A percentile compares a stretch with the other conserved stretches of the same genome.
These are phyloP conservation scores for Holothuria glaberrima DNA, from an alignment of 35 echinoderm and acorn worm genomes.

Conservation along the genomic window DNA sequence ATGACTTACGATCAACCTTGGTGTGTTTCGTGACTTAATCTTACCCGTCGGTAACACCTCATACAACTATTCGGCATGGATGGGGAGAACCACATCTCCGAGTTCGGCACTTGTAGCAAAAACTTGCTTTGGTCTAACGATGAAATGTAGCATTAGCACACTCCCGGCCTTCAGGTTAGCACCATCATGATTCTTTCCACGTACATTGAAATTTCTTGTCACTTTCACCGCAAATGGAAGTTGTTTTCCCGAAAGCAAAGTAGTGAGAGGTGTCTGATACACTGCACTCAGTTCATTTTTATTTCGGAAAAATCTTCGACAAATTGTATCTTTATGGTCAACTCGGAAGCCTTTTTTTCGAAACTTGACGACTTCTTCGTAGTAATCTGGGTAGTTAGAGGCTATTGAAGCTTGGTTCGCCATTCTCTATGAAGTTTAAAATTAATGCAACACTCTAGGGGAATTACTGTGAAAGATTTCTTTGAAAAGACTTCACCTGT, in stretches of 20 bases:
- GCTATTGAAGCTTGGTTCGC: too few relatives aligned
- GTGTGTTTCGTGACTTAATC: too few relatives aligned
- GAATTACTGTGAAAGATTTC: too few relatives aligned
- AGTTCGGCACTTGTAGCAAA: neutral
- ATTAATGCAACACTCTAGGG: too few relatives aligned
- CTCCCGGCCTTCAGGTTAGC: neutral
- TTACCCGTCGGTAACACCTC: constrained; percentile 28
- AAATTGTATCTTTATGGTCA: too few relatives aligned
- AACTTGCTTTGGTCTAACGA: constrained; percentile 37
- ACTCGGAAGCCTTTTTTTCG: too few relatives aligned
- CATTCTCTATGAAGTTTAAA: too few relatives aligned
- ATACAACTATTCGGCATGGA: constrained; percentile 2
- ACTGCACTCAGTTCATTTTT: neutral
- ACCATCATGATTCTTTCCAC: neutral
- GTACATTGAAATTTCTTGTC: neutral
- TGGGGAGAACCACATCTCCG: neutral
- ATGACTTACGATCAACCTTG: too few relatives aligned
- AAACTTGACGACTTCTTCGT: too few relatives aligned
- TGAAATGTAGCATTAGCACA: constrained; percentile 12
- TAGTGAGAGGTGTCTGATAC: constrained; percentile 17
- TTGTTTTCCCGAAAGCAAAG: neutral
- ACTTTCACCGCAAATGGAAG: constrained; percentile 10
- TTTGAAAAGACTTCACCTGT: too few relatives aligned
- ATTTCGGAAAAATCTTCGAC: neutral
- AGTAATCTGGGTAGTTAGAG: too few relatives aligned